Percentiles rank a stretch among this genome's conserved stretches.
These are phyloP conservation scores for Eretmochelys imbricata DNA, from an alignment of 2,113 vertebrate species.

Conservation along the genomic window DNA sequence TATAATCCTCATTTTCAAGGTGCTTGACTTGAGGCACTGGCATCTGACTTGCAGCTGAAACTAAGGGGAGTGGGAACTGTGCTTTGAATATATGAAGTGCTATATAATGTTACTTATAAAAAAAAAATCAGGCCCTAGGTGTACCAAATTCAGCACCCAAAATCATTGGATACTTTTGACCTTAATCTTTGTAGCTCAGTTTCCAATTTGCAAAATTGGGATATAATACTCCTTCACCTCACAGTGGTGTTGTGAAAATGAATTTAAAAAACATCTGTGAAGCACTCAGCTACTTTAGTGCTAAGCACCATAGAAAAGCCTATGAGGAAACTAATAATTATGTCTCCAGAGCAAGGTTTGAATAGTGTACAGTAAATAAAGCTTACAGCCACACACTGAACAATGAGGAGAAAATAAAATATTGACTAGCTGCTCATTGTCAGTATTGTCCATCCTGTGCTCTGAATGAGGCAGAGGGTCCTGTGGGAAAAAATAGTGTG, in stretches of 20 bases:
- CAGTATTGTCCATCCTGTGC: not conserved
- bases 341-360: not conserved
- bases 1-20: not conserved
- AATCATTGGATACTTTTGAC: not conserved
- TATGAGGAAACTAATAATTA: not conserved
- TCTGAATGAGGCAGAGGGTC: not conserved
- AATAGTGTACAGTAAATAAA: not conserved
- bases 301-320: not conserved
- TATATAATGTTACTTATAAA: not conserved
- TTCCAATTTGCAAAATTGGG: not conserved
- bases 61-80: not conserved
- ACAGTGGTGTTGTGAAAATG: not conserved
- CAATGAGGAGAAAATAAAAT: not conserved
- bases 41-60: not conserved
- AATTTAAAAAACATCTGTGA: not conserved
- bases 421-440: not conserved
- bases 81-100: rapidly evolving
- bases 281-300: not conserved
- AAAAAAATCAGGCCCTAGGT: not conserved
- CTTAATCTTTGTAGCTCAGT: not conserved
- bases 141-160: not conserved
- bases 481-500: not conserved
- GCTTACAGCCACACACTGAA: not conserved
- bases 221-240: not conserved
- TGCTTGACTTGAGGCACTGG: not conserved